Percentiles rank a stretch among this genome's conserved stretches.
Conservation (phyloP, 2,797 vertebrate species). For the Acrossocheilus fasciatus region DNA sequence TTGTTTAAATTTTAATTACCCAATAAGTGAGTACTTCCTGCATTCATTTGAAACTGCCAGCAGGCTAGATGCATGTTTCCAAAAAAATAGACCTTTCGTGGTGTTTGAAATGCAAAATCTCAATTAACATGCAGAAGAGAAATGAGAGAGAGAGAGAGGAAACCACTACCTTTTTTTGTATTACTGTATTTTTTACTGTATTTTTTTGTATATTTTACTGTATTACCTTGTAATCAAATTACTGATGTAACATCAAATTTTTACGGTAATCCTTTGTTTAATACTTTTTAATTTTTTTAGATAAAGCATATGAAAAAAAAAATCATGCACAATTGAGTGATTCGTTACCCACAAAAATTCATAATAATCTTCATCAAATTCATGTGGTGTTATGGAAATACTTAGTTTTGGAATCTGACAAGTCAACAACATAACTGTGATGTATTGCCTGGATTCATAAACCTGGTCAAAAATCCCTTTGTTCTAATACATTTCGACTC, state of each 20-base stretch:
- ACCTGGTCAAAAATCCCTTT: constrained; percentile 56
- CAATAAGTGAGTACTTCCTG: constrained; percentile 40
- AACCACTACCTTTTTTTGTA: not conserved
- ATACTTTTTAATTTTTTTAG: not conserved
- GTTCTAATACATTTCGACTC: constrained; percentile 57
- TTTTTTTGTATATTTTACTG: not conserved
- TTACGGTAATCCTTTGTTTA: not conserved
- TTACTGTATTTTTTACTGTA: not conserved
- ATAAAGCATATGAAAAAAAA: not conserved
- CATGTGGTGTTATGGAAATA: constrained; percentile 45
- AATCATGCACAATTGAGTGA: not conserved
- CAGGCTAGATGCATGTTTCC: constrained; percentile 27
- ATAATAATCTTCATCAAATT: not conserved
- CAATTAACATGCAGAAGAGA: constrained; percentile 37
- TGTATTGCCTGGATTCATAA: constrained; percentile 62
- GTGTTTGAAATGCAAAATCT: constrained; percentile 54
- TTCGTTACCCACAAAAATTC: not conserved
- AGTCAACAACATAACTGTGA: constrained; percentile 65
- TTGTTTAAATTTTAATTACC: constrained; percentile 52
- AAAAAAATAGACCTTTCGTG: not conserved
- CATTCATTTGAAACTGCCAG: constrained; percentile 46
- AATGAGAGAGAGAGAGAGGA: not conserved
- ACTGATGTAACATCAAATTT: not conserved
- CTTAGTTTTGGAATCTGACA: constrained; percentile 67
- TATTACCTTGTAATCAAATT: not conserved